These are phyloP conservation scores for Cantharis nigra DNA, from an alignment of 2,888 invertebrate species.

Conservation along the genomic window DNA sequence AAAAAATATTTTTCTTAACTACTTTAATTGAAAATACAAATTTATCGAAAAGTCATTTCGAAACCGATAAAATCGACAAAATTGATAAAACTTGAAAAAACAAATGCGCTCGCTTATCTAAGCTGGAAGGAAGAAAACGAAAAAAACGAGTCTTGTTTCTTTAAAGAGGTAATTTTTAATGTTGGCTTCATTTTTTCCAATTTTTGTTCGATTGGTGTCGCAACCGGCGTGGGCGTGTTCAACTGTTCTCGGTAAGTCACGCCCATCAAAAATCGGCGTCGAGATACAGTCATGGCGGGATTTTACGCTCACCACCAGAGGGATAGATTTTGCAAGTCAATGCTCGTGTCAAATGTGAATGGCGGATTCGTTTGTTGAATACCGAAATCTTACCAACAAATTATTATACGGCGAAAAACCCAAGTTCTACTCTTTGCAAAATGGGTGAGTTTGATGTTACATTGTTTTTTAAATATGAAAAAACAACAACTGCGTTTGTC, in stretches of 20 bases:
- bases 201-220: conserved; percentile 12
- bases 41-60: neutral
- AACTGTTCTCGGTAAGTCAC: neutral
- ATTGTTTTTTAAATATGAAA: neutral
- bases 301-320: conserved; percentile 46
- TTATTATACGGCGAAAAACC: neutral
- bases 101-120: neutral
- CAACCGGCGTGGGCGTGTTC: conserved; percentile 1
- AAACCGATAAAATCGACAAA: neutral
- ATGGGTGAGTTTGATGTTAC: conserved; percentile 23
- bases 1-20: neutral
- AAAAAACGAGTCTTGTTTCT: conserved; percentile 3
- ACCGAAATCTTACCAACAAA: conserved; percentile 7
- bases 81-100: neutral
- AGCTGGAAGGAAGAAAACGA: neutral
- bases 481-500: neutral
- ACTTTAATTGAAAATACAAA: neutral
- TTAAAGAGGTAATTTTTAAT: conserved; percentile 17
- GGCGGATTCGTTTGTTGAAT: conserved; percentile 42
- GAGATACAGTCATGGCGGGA: conserved; percentile 42
- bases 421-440: neutral
- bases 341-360: conserved; percentile 44
- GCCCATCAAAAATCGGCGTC: conserved; percentile 28
- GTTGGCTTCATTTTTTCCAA: conserved; percentile 15
- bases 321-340: conserved; percentile 46